These are phyloP conservation scores for Nymphalis urticae DNA, from an alignment of 2,888 invertebrate genomes.

Conservation along the genomic window DNA sequence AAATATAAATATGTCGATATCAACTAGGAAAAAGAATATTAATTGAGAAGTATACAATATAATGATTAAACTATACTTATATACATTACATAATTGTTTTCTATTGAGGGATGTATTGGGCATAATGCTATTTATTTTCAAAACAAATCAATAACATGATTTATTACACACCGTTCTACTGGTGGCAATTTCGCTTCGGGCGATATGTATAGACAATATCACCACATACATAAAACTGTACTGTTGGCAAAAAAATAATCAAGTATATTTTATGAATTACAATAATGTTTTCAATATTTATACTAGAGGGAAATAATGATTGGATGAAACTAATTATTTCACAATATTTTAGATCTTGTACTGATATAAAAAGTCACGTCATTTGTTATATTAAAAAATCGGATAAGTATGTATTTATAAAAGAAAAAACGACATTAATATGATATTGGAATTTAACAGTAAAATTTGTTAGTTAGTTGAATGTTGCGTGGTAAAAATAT, in stretches of 20 bases:
- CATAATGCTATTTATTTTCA: conserved; percentile 16
- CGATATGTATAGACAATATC: conserved; percentile 16
- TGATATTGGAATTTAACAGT: too few species aligned
- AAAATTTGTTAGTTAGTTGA: too few species aligned
- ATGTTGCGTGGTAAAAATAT: neutral
- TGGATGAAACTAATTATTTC: too few species aligned
- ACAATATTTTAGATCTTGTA: too few species aligned
- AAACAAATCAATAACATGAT: conserved; percentile 26
- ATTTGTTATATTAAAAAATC: too few species aligned
- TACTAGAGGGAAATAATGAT: too few species aligned
- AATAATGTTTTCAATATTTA: neutral
- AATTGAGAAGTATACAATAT: neutral
- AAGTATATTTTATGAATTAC: too few species aligned
- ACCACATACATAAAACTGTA: conserved; percentile 2
- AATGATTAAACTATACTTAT: neutral
- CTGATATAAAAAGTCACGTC: too few species aligned
- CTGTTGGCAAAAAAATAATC: neutral
- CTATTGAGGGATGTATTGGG: conserved; percentile 5
- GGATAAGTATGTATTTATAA: too few species aligned
- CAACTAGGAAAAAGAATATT: neutral
- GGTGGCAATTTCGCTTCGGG: conserved; percentile 20
- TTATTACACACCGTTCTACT: conserved; percentile 16
- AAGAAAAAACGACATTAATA: too few species aligned
- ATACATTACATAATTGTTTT: conserved; percentile 3
- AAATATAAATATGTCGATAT: neutral